Base-by-base conservation (phyloP, 2,113 vertebrate species). In the Hepsetus odoe region DNA sequence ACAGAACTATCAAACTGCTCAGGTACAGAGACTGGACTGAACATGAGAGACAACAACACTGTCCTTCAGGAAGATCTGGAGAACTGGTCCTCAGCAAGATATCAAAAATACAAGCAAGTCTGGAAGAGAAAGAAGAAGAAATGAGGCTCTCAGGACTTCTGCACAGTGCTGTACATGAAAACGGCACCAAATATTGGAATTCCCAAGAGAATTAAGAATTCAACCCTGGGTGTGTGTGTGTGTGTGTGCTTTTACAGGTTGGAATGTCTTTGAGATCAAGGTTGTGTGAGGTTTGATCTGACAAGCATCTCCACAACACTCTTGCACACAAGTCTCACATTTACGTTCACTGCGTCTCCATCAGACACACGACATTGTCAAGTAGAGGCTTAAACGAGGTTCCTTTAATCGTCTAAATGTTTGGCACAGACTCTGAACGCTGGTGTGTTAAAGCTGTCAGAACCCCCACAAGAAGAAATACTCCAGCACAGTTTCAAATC, bases 251-350 rank as follows among this genome's bases (percentile, higher is more conserved):
- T 80, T 81, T 85, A 77, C 86, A 89, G 84, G 0, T 90, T 89
- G 87, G 20, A 89, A 86, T 89, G 89, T 88, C 82, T 84, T 80
- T 82, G 85, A 93, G 93, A 94, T 94, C 92, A 93, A 94, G 90
- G 89, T 90, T 90, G 91, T 91, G 91, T 93, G 92, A 94, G 93
- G 91, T 91, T 93, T 92, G 30, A 92, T 92, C 89, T 93, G 93
- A 94, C 93, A 94, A 89, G 83, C 85, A 90, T 90, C 68, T 86
- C 87, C 71, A 86, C 86, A 87, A 89, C 89, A 87, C 90, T 91
- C 93, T 91, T 91, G 90, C 92, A 93, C 92, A 91, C 90, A 91
- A 91, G 90, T 89, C 89, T 87, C 88, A 87, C 91, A 90, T 93
- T 93, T 92, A 93, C 92, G 90, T 93, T 93, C 92, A 92, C 92